Base-by-base conservation (phyloP, 2,113 vertebrate genomes). In the Pelvicachromis taeniatus region DNA sequence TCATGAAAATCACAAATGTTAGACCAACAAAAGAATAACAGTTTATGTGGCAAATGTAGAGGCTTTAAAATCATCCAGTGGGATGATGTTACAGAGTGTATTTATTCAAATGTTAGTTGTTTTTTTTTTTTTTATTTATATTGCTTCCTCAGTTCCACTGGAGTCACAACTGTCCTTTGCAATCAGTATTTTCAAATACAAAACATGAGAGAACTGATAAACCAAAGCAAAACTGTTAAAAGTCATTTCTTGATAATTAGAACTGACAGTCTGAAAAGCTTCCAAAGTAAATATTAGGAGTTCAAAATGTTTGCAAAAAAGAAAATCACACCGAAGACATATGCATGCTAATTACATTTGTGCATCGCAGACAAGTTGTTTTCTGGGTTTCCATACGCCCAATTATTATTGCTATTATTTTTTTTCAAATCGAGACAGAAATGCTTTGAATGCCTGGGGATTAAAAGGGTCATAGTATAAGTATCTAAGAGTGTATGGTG, bases 401-500 rank as follows among this genome's bases (percentile, higher is more conserved):
- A 85, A 92, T 94, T 88, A 93, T 88, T 90, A 48, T 29, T 73
- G 23, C 40, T 73, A 48, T 73, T 26, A 17, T 70, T 73, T 48
- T 50, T 91, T 90, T 89, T 86, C 52, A 84, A 89, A 91, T 94
- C 83, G 85, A 87, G 81, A 86, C 88, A 68, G 88, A 93, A 85
- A 93, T 90, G 84, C 90, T 65, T 89, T 81, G 53, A 88, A 86
- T 86, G 81, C 50, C 90, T 84, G 77, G 92, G 91, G 86, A 91
- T 90, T 89, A 91, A 78, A 78, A 85, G 77, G 92, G 93, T 92
- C 85, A 85, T 21, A 85, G 78, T 58, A 56, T 88, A 91, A 85
- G 86, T 86, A 79, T 90, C 26, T 81, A 61, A 53, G 78, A 83
- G 68, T 91, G 80, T 90, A 85, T 84, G 85, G 55, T 83, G 61